Base-by-base conservation (phyloP, 37 sponge, comb jelly and placozoan species). In the Bolinopsis microptera region DNA sequence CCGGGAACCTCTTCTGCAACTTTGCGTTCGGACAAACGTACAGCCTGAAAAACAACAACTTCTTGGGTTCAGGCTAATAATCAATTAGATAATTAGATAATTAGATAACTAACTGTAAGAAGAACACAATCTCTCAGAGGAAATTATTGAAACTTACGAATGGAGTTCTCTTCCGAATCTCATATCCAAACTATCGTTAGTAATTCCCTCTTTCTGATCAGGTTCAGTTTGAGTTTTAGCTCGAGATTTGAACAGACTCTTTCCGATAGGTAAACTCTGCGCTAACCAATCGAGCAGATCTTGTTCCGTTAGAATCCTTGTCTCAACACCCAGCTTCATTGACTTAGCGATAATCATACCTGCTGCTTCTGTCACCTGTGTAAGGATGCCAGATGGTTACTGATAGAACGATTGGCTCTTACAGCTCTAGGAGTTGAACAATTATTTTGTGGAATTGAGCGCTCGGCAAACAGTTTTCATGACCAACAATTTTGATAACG, bases 311-410 rank as follows among this genome's bases (percentile, higher is more conserved):
- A 86, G 90, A 39, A 41, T 86, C 61, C 90, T 35, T 3, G 48
- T 36, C 61, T 86, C 90, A 28, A 86, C 90, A 28, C 36, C 90
- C 40, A 86, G 90, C 61, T 86, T 86, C 61, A 86, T 39, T 9
- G 90, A 86, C 61, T 86, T 86, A 30, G 90, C 90, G 90, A 86
- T 86, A 1, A 86, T 86, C 90, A 41, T 86, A 8, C 90, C 90
- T 24, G 90, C 0, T 2, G 90, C 90, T 40, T 86, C 36, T 27
- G 35, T 86, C 3, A 39, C 90, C 40, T 86, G 48, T 38, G 90
- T 21, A 28, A 72, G 68, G 18, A 67, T 22, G 18, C 13, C 13
- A 22, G 68, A 67, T 67, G 18, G 18, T 67, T 67, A 67, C 68
- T n/a, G n/a, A n/a, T n/a, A n/a, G n/a, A n/a, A n/a, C n/a, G n/a